Percentiles rank a stretch among this genome's conserved stretches.
Conservation (phyloP, 1,140 invertebrate genomes). For the Drosophila pachea region DNA sequence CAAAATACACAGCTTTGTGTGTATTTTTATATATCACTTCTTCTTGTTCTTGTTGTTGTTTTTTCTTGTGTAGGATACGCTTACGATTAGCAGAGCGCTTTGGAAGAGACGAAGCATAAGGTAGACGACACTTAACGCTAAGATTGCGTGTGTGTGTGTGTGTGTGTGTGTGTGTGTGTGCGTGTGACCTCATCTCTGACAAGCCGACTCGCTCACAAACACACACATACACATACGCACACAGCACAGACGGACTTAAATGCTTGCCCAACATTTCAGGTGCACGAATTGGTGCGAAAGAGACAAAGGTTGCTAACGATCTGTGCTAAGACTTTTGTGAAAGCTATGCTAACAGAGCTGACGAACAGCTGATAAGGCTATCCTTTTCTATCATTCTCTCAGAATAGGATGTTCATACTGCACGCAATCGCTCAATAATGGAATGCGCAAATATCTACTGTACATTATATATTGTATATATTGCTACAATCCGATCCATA, state of each 20-base stretch:
- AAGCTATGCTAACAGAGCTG: too few species aligned
- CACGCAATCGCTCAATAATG: background rate
- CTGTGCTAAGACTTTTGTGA: background rate
- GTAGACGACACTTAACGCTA: conserved; percentile 64
- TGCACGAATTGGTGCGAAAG: conserved; percentile 12
- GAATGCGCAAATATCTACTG: background rate
- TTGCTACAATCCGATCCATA: conserved; percentile 18
- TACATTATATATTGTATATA: background rate
- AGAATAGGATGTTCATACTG: background rate
- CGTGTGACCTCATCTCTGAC: conserved; percentile 59
- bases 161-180: conserved; percentile 18
- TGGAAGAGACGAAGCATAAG: conserved; percentile 38
- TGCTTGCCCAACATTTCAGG: background rate
- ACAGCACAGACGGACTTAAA: conserved; percentile 8
- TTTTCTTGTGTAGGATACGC: conserved; percentile 44
- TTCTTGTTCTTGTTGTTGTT: conserved; percentile 9
- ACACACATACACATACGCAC: conserved; percentile 20
- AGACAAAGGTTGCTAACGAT: conserved; percentile 12
- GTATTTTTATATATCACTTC: conserved; percentile 2
- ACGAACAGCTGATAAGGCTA: too few species aligned
- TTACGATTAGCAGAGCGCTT: conserved; percentile 59
- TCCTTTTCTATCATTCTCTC: too few species aligned
- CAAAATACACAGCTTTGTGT: conserved; percentile 33
- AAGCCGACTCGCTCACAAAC: background rate
- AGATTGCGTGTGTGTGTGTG: conserved; percentile 12